Base-by-base conservation (phyloP, 2,888 invertebrate genomes). In the Syritta pipiens region DNA sequence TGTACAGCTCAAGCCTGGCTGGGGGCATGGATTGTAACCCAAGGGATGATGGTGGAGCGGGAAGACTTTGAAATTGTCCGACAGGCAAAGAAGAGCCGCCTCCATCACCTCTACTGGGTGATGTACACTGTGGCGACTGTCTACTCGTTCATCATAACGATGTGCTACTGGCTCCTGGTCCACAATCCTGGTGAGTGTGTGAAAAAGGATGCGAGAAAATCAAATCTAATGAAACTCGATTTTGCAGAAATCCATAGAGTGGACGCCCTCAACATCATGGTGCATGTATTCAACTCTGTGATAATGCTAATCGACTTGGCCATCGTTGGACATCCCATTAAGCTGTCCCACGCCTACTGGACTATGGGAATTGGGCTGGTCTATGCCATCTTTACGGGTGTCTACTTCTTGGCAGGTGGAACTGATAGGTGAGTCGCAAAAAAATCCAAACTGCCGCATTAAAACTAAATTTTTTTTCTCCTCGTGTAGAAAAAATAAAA, bases 331-430 rank as follows among this genome's bases (percentile, higher is more conserved):
- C 93, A 94, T 83, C 95, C 96, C 3, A 89, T 93, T 10, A 90
- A 92, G 81, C 84, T 89, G 84, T 87, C 86, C 83, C 89, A 89
- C 83, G 88, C 84, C 83, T 93, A 84, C 89, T 92, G 93, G 88
- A 90, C 93, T 0, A 86, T 93, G 35, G 84, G 91, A 6, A 91
- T 94, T 83, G 92, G 92, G 3, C 82, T 92, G 20, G 83, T 91
- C 22, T 96, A 96, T 87, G 89, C 93, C 55, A 83, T 92, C 69
- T 96, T 95, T 86, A 92, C 91, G 53, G 85, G 92, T 19, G 90
- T 95, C 67, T 96, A 94, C 87, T 94, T 92, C 86, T 85, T 89
- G 24, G 91, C 92, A 57, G 96, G 95, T 20, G 96, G 95, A 19
- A 90, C 91, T 5, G 92, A 93, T 85, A 91, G 92, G 91, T 92